Evolutionary conservation across 2,888 invertebrate genomes (phyloP).

Genomic region (Rhaphigaster nebulosa): DNA sequence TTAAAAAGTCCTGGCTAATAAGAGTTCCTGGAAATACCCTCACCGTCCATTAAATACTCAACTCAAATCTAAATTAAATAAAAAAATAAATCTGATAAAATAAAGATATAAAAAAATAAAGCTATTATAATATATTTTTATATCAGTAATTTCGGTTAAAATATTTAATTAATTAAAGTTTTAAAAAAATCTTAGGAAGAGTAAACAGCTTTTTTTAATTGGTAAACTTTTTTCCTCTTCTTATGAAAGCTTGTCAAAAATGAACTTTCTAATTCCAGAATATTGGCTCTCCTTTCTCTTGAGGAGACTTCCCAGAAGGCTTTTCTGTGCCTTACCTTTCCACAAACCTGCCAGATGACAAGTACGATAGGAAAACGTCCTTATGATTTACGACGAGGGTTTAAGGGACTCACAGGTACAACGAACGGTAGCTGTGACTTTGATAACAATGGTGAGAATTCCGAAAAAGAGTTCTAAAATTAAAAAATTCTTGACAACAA

Average conservation of each 20-base stretch:
- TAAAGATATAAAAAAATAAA: too few species aligned
- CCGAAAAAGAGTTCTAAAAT: background rate
- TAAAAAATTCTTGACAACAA: background rate
- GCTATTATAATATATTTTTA: too few species aligned
- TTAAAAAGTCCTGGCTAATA: too few species aligned
- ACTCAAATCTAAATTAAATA: too few species aligned
- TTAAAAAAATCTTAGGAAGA: too few species aligned
- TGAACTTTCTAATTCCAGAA: background rate
- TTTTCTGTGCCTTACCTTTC: background rate
- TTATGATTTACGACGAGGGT: constrained; percentile 45
- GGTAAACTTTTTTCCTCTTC: background rate
- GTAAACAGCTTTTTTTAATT: too few species aligned
- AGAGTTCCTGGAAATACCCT: too few species aligned
- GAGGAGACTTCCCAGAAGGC: background rate
- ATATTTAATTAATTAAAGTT: too few species aligned
- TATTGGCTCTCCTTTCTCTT: constrained; percentile 6
- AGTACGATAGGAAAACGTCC: background rate
- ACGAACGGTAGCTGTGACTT: background rate
- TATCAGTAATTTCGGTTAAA: too few species aligned
- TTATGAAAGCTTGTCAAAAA: background rate
- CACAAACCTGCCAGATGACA: constrained; percentile 18
- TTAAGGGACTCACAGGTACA: background rate
- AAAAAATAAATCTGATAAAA: too few species aligned
- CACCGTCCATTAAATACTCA: too few species aligned
- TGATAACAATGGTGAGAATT: background rate